phyloP scores from a whole-genome alignment of 1,140 invertebrate species.

The Drosophila baimaii region DNA sequence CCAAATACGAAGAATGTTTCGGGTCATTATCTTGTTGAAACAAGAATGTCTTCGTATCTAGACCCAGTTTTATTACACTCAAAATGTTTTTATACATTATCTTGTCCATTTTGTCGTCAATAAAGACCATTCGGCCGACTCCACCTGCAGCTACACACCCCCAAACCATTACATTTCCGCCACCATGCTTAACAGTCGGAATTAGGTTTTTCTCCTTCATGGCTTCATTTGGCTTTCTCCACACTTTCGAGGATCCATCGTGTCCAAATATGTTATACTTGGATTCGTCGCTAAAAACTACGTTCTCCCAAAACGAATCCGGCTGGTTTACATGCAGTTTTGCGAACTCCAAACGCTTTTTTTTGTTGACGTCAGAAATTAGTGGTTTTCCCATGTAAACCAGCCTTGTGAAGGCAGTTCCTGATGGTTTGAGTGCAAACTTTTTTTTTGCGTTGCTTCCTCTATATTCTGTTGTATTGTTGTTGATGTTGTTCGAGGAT shows the following conservation, averaged over 20 bases:
- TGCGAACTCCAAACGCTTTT: too few relatives aligned
- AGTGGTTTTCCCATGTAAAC: constrained; percentile 1
- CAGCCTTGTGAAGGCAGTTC: neutral
- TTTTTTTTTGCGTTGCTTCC: neutral
- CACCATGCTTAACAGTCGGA: neutral
- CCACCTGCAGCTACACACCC: neutral
- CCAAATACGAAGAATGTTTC: too few relatives aligned
- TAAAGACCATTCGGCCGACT: too few relatives aligned
- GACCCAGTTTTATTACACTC: too few relatives aligned
- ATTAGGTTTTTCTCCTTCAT: neutral
- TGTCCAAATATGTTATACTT: too few relatives aligned
- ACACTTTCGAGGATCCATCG: too few relatives aligned
- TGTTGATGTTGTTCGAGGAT: neutral
- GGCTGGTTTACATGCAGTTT: too few relatives aligned
- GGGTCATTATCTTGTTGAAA: too few relatives aligned
- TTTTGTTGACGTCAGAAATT: too few relatives aligned
- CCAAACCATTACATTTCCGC: neutral
- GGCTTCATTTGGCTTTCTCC: too few relatives aligned
- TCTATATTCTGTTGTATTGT: neutral
- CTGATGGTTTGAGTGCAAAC: neutral
- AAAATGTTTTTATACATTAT: neutral
- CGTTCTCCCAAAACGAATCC: too few relatives aligned
- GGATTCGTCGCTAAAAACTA: too few relatives aligned
- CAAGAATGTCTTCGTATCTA: neutral
- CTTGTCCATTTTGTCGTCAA: neutral